These are phyloP conservation scores for Calcarius lapponicus DNA, from an alignment of 2,797 vertebrate genomes.

Conservation along the genomic window DNA sequence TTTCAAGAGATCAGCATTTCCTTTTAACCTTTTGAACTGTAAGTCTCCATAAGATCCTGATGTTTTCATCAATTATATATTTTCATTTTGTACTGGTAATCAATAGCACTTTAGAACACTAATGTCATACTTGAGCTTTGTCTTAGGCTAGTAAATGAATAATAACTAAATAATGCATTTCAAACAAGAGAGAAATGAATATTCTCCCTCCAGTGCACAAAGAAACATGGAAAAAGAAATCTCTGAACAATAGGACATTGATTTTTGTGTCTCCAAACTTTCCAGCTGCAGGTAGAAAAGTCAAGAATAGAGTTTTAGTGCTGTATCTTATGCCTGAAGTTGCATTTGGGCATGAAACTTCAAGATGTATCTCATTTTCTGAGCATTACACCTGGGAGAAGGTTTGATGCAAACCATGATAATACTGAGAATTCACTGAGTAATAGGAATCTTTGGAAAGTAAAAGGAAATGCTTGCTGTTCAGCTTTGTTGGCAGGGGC, in stretches of 20 bases:
- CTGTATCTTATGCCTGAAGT: slow-evolving; percentile 5
- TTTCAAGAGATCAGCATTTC: slow-evolving; percentile 54
- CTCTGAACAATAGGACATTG: slow-evolving; percentile 56
- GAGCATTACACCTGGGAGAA: not conserved
- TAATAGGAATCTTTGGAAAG: not conserved
- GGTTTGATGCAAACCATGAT: not conserved
- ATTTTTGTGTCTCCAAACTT: slow-evolving; percentile 62
- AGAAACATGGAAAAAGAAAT: slow-evolving; percentile 54
- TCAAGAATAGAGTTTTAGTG: not conserved
- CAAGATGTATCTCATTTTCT: slow-evolving; percentile 9
- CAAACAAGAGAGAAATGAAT: slow-evolving; percentile 51
- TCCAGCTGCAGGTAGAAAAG: slow-evolving; percentile 26
- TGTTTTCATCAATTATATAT: slow-evolving; percentile 71
- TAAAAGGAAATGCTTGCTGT: not conserved
- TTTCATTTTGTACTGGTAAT: slow-evolving; percentile 69
- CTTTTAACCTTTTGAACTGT: slow-evolving; percentile 50
- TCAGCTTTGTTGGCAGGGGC: not conserved
- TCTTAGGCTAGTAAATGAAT: slow-evolving; percentile 54
- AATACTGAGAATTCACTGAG: not conserved
- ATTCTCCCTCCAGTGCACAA: slow-evolving; percentile 25
- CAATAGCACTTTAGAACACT: slow-evolving; percentile 58
- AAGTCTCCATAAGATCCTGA: slow-evolving; percentile 29
- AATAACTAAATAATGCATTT: slow-evolving; percentile 68
- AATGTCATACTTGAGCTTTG: slow-evolving; percentile 48
- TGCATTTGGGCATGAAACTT: not conserved